Evolutionary conservation across 1,140 invertebrate species (phyloP).

Genomic region (Gryon sp.): DNA sequence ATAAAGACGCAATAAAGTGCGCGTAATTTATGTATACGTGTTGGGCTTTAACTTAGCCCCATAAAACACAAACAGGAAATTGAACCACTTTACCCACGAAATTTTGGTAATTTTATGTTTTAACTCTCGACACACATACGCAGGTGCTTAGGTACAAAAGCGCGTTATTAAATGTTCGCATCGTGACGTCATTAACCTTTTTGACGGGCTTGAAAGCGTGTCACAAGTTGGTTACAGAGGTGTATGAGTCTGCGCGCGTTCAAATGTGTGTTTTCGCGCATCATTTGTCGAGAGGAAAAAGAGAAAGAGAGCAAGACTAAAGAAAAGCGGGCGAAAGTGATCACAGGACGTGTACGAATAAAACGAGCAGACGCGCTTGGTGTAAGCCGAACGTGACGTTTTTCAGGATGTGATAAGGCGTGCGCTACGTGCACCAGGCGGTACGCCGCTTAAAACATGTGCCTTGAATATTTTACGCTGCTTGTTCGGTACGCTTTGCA

Average conservation of each 20-base stretch:
- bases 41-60: too few relatives aligned
- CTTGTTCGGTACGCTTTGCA: conserved; percentile 37
- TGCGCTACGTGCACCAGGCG: conserved; percentile 63
- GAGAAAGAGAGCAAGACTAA: conserved; percentile 4
- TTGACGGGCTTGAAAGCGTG: neutral
- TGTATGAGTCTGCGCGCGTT: neutral
- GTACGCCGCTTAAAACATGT: conserved; percentile 64
- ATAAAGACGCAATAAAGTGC: too few relatives aligned
- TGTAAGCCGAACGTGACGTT: conserved; percentile 56
- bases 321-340: conserved; percentile 45
- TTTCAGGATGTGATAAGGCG: conserved; percentile 70
- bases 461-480: conserved; percentile 74
- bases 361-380: conserved; percentile 23
- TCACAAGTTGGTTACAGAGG: neutral
- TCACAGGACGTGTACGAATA: conserved; percentile 35
- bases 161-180: conserved; percentile 5
- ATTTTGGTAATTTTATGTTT: neutral
- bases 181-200: conserved; percentile 6
- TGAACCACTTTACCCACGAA: neutral
- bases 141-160: neutral
- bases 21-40: too few relatives aligned
- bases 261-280: conserved; percentile 19
- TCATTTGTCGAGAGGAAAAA: conserved; percentile 21
- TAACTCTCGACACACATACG: neutral
- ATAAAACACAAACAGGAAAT: too few relatives aligned